These are phyloP conservation scores for Erythrocercus mccallii DNA, from an alignment of 2,113 vertebrate genomes.

Conservation along the genomic window DNA sequence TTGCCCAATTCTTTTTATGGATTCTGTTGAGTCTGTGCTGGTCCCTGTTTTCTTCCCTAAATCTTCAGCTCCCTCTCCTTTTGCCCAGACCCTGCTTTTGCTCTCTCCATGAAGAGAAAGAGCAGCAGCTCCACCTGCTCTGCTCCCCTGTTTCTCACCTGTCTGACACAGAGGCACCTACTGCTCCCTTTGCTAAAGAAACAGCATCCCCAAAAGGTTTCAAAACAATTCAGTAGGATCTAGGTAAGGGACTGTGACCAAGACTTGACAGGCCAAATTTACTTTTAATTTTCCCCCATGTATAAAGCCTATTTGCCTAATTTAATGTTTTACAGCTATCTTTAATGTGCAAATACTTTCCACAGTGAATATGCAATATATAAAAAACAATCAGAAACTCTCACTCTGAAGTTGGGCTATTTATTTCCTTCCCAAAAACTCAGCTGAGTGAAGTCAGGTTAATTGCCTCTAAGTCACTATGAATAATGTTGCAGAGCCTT, in stretches of 20 bases:
- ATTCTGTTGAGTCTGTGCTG: background rate
- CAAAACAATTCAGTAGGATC: background rate
- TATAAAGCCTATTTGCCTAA: conserved; percentile 25
- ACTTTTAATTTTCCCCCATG: background rate
- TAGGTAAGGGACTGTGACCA: background rate
- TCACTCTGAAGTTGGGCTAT: background rate
- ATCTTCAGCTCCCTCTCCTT: background rate
- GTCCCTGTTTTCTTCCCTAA: background rate
- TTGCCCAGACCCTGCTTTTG: background rate
- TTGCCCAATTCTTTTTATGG: background rate
- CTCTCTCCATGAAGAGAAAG: background rate
- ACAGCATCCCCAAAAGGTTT: background rate
- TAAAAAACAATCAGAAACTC: background rate
- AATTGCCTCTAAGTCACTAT: conserved; percentile 39
- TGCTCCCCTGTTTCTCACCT: background rate
- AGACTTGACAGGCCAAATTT: background rate
- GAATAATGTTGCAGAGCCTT: conserved; percentile 41
- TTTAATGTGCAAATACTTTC: conserved; percentile 35
- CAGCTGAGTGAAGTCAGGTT: conserved; percentile 43
- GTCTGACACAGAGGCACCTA: background rate
- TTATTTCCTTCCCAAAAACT: conserved; percentile 38
- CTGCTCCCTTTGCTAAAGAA: background rate
- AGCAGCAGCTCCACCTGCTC: background rate
- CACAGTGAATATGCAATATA: background rate
- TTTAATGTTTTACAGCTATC: conserved; percentile 38